Evolutionary conservation across 2,113 vertebrate genomes (phyloP), one percentile per base, ranked within the genome.

Genomic region (Hemicordylus capensis): DNA sequence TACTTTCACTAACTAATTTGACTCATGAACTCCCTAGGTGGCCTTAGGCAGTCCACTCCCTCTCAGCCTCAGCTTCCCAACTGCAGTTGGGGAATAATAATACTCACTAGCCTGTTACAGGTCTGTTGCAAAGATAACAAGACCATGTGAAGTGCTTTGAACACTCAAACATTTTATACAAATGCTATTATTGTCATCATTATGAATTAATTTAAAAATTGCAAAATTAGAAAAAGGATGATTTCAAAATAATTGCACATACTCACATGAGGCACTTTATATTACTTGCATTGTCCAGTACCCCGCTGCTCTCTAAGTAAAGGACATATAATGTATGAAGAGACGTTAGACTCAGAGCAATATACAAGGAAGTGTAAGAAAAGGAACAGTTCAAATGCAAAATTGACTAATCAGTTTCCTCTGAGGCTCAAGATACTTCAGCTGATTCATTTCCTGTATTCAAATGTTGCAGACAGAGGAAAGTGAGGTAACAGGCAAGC

Each of bases 371-470:
- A 44, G 24, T 67, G 42, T 59, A 70, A 72, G 31, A 78, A 59
- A 77, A 85, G 56, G 4, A 88, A 28, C 48, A 74, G 76, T 44
- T 79, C n/a, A 37, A 37, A n/a, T 34, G 26, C 12, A 42, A 86
- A 59, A 3, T 76, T 73, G 58, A 39, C 76, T 77, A 8, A 70
- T 89, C 56, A 2, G 58, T n/a, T 89, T 90, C 90, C 19, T 51
- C 42, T 77, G 19, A 20, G 37, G 63, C 58, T 73, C 83, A 31
- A 67, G 0, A 5, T 92, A 31, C 39, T 87, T 76, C 31, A 67
- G 66, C 51, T 61, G 85, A 92, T 26, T 93, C 79, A 66, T 87
- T 91, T 94, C 89, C 91, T 86, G 89, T 70, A 0, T 4, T 58
- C 69, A 14, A 26, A 42, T 37, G 78, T 48, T 17, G 26, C 85